phyloP scores from a whole-genome alignment of 2,888 invertebrate species.

The Drosophila macrospina region DNA sequence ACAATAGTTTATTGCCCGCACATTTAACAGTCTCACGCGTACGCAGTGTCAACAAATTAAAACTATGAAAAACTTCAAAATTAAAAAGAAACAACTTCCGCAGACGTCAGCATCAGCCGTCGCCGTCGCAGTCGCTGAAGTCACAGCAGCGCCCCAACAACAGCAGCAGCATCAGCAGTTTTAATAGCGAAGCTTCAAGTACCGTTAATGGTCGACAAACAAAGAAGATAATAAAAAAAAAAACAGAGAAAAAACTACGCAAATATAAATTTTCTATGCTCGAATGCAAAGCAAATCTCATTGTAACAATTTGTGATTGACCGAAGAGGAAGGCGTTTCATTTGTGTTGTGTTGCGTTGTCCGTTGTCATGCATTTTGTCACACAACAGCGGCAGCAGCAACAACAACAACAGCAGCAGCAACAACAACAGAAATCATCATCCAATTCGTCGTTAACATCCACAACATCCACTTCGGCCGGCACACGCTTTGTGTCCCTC shows the following conservation, averaged over 20 bases:
- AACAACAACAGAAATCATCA: constrained; percentile 38
- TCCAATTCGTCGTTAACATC: constrained; percentile 33
- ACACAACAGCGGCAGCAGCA: constrained; percentile 69
- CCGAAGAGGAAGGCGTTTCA: constrained; percentile 2
- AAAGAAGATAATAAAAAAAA: neutral
- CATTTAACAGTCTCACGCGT: constrained; percentile 14
- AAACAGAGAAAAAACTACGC: constrained; percentile 3
- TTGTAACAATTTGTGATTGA: constrained; percentile 48
- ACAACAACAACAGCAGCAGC: constrained; percentile 45
- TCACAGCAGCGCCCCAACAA: constrained; percentile 29
- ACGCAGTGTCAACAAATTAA: constrained; percentile 33
- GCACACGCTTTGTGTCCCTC: constrained; percentile 60
- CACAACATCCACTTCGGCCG: constrained; percentile 35
- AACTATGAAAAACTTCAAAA: constrained; percentile 64
- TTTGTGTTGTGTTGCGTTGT: constrained; percentile 48
- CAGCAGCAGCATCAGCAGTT: constrained; percentile 38
- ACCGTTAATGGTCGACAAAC: constrained; percentile 18
- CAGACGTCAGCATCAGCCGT: constrained; percentile 68
- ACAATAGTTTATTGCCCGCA: constrained; percentile 3
- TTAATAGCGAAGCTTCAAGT: constrained; percentile 28
- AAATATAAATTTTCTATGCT: constrained; percentile 24
- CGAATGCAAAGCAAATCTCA: constrained; percentile 51
- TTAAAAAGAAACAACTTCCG: constrained; percentile 66
- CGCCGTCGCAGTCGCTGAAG: constrained; percentile 11
- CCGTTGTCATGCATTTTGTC: constrained; percentile 78